Base-by-base conservation (phyloP, 2,113 vertebrate genomes). In the Dromaius novaehollandiae region DNA sequence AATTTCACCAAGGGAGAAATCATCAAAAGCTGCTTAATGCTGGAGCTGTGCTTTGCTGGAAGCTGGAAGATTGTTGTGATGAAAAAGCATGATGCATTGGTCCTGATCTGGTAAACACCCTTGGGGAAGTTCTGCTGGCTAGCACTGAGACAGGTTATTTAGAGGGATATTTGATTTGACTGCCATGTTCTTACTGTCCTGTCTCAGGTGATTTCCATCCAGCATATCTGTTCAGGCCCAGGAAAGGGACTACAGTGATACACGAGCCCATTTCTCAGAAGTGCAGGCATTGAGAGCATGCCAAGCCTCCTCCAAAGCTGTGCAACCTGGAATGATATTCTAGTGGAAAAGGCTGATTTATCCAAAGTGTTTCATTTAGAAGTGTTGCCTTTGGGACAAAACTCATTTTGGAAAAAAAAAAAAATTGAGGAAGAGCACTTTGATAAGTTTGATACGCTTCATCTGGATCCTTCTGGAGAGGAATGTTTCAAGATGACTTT, bases 371-470 rank as follows among this genome's bases (percentile, higher is more conserved):
- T 84, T 90, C 22, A 65, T 91, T 92, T 86, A 20, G 24, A 88
- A 78, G 11, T 24, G 42, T 48, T 90, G 53, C 56, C 25, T 82
- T 79, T 64, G 65, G 61, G 48, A 88, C 19, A 73, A 82, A 95
- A 69, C 4, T 36, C 4, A 1, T 86, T 88, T 84, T 60, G 21
- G 11, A 3, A 3, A 1, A 34, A 8, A 3, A 55, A 3, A 40
- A 17, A 48, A n/a, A 50, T 38, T 20, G n/a, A 89, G 19, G 65
- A 81, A 58, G 80, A 86, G 22, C 40, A 63, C 40, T 88, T 95
- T 81, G 79, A 83, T 95, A 88, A 75, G 36, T 55, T 38, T 90
- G 79, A 95, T 93, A 84, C 32, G 65, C 80, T 96, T 92, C 38
- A 56, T 90, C 93, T 84, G 56, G 17, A 56, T 84, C 65, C 90